These are phyloP conservation scores for Motacilla tschutschensis DNA, from an alignment of 2,113 vertebrate genomes.

Conservation along the genomic window DNA sequence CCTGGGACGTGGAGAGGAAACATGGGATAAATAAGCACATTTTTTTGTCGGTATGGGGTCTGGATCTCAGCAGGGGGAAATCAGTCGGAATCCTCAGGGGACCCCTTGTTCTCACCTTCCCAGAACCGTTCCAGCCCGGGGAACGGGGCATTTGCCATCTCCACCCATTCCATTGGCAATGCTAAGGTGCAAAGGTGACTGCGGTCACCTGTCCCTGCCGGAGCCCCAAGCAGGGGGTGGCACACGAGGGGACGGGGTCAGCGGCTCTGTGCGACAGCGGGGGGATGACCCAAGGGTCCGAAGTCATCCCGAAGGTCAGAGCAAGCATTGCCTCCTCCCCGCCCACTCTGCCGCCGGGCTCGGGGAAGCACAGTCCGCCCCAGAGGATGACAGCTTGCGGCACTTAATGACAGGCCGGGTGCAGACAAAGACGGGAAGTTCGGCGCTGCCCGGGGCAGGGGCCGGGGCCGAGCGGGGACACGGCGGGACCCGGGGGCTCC, in stretches of 20 bases:
- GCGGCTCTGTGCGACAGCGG: not conserved
- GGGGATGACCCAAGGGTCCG: not conserved
- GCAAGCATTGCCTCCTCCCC: not conserved
- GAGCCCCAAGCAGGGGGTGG: not conserved
- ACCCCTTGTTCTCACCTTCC: not conserved
- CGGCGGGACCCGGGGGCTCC: not conserved
- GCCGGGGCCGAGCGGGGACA: not conserved
- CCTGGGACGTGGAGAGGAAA: not conserved
- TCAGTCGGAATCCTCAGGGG: not conserved
- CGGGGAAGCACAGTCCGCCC: not conserved
- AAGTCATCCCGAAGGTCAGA: not conserved
- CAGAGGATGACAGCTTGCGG: constrained; percentile 23
- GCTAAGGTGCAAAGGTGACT: not conserved
- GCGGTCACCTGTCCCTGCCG: not conserved
- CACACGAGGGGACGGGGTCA: not conserved
- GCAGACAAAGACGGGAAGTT: constrained; percentile 6
- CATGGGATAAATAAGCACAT: accelerated
- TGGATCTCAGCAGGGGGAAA: not conserved
- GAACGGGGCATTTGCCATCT: not conserved
- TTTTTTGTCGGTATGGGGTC: not conserved
- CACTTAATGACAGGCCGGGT: constrained; percentile 10
- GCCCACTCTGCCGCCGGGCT: not conserved
- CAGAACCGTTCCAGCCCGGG: not conserved
- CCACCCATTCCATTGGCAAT: accelerated
- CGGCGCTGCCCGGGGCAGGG: not conserved